Percentiles rank a stretch among this genome's conserved stretches.
These are phyloP conservation scores for Hofmannophila pseudospretella DNA, from an alignment of 2,888 invertebrate species.

Conservation along the genomic window DNA sequence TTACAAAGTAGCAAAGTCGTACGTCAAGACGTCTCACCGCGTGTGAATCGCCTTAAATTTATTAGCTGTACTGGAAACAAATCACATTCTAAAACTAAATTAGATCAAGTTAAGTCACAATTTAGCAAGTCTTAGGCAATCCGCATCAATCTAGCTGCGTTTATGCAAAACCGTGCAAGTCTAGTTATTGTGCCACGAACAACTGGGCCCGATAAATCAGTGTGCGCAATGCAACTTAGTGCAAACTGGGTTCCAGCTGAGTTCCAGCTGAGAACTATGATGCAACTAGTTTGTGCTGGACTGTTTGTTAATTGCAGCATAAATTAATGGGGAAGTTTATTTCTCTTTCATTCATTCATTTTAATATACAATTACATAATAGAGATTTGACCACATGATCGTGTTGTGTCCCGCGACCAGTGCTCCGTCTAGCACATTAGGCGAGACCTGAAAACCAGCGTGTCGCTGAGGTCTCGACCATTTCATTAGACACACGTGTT, in stretches of 20 bases:
- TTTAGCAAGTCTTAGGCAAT: conserved; percentile 17
- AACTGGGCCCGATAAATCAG: conserved; percentile 14
- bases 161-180: conserved; percentile 20
- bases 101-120: conserved; percentile 4
- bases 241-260: conserved; percentile 7
- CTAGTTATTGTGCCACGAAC: conserved; percentile 20
- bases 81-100: conserved; percentile 1
- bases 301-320: neutral
- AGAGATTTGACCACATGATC: too few species aligned
- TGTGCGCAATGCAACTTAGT: conserved; percentile 11
- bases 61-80: too few species aligned
- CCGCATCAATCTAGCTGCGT: conserved; percentile 17
- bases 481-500: too few species aligned
- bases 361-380: too few species aligned
- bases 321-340: neutral
- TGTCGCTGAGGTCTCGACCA: too few species aligned
- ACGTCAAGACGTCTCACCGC: too few species aligned
- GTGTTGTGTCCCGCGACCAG: too few species aligned
- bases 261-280: neutral
- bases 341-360: neutral
- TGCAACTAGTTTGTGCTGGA: neutral
- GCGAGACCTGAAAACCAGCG: too few species aligned
- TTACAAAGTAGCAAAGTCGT: too few species aligned
- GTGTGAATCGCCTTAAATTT: too few species aligned
- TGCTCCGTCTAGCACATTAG: too few species aligned